These are phyloP conservation scores for Drosophila mauritiana DNA, from an alignment of 1,140 invertebrate genomes.

Conservation along the genomic window DNA sequence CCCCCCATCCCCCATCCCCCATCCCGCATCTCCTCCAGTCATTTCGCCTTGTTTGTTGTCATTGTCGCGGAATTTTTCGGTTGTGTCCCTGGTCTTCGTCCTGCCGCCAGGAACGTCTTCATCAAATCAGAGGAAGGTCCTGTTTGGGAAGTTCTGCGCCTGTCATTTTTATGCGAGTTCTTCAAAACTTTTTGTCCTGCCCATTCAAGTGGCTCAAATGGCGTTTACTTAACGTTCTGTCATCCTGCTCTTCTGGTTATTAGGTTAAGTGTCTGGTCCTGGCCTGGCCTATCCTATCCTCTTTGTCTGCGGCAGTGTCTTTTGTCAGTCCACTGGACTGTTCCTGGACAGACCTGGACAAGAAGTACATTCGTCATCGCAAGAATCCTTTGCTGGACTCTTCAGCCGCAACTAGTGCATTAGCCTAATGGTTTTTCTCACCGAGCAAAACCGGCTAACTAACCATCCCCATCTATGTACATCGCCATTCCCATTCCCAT, in stretches of 20 bases:
- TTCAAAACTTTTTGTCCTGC: slow-evolving; percentile 70
- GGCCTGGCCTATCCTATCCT: not conserved
- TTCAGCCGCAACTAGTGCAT: slow-evolving; percentile 50
- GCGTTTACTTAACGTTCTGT: slow-evolving; percentile 79
- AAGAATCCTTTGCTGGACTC: not conserved
- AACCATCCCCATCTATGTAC: too few species aligned
- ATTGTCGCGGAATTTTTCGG: slow-evolving; percentile 59
- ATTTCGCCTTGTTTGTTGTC: slow-evolving; percentile 70
- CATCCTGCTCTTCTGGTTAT: slow-evolving; percentile 60
- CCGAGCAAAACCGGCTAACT: not conserved
- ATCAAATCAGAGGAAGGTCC: slow-evolving; percentile 61
- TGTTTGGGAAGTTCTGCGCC: slow-evolving; percentile 32
- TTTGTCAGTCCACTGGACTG: slow-evolving; percentile 2
- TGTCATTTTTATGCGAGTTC: slow-evolving; percentile 82
- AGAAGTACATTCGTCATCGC: slow-evolving; percentile 18
- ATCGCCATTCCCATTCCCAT: too few species aligned
- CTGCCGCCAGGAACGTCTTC: slow-evolving; percentile 53
- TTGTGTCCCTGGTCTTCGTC: slow-evolving; percentile 22
- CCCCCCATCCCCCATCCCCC: not conserved
- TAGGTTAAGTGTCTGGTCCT: slow-evolving; percentile 75
- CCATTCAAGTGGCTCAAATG: slow-evolving; percentile 52
- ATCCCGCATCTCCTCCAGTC: not conserved
- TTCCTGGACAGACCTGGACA: too few species aligned
- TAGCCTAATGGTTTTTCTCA: slow-evolving; percentile 70
- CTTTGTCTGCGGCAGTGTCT: not conserved